Evolutionary conservation across 2,797 vertebrate species (phyloP).

Genomic region (Pangasius krempfi): DNA sequence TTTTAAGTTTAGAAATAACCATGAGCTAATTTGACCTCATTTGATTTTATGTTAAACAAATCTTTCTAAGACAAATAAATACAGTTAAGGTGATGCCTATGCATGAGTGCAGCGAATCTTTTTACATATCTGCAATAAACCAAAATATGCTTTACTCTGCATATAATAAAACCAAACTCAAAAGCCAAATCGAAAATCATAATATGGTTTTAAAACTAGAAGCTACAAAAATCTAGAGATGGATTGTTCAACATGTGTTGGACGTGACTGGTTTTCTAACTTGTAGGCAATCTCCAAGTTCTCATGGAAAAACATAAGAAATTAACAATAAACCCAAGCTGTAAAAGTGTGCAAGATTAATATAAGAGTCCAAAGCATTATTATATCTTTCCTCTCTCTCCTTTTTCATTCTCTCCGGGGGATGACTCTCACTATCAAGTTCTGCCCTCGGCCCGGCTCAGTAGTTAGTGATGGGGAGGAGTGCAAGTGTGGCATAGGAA

Average conservation of each 20-base stretch:
- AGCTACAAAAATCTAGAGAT: not conserved
- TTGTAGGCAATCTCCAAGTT: not conserved
- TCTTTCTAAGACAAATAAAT: not conserved
- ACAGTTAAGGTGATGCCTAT: not conserved
- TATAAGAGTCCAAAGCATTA: slow-evolving; percentile 7
- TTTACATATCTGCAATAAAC: not conserved
- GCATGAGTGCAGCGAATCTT: not conserved
- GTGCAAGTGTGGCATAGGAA: slow-evolving; percentile 4
- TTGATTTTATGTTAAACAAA: not conserved
- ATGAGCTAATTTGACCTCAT: not conserved
- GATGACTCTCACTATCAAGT: not conserved
- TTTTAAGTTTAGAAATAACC: not conserved
- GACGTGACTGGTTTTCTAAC: not conserved
- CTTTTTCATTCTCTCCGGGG: slow-evolving; percentile 1
- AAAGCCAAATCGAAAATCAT: not conserved
- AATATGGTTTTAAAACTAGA: not conserved
- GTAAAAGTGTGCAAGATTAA: slow-evolving; percentile 24
- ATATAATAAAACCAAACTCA: not conserved
- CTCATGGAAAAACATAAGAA: not conserved
- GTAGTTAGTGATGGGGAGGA: not conserved
- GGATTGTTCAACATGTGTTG: not conserved
- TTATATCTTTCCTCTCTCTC: slow-evolving; percentile 4
- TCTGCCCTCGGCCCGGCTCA: not conserved
- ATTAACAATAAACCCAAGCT: not conserved
- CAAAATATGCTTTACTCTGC: not conserved